phyloP scores from a whole-genome alignment of 2,797 vertebrate species.

The Tokudaia muenninki region DNA sequence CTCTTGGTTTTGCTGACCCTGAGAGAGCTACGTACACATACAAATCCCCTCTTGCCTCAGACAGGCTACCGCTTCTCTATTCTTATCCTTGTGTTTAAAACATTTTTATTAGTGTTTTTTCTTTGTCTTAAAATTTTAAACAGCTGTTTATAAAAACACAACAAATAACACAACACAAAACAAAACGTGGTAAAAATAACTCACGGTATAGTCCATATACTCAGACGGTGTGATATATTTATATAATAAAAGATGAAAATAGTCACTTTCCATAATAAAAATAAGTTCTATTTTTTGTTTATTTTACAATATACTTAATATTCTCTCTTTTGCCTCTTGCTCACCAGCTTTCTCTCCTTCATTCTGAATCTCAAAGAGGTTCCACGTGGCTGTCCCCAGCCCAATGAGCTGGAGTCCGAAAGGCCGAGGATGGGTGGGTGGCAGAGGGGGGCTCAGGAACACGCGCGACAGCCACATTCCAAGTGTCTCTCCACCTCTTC shows the following conservation, averaged over 20 bases:
- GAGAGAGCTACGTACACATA: slow-evolving; percentile 43
- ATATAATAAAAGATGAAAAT: slow-evolving; percentile 94
- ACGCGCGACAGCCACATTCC: slow-evolving; percentile 96
- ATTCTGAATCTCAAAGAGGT: slow-evolving; percentile 81
- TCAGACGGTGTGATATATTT: slow-evolving; percentile 91
- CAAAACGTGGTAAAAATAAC: slow-evolving; percentile 93
- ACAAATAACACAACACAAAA: slow-evolving; percentile 76
- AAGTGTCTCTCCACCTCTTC: slow-evolving; percentile 96
- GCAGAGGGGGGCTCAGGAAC: slow-evolving; percentile 89
- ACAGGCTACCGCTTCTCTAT: slow-evolving; percentile 86
- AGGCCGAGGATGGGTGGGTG: slow-evolving; percentile 77
- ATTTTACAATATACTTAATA: slow-evolving; percentile 99
- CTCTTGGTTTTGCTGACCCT: neutral
- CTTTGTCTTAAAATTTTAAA: slow-evolving; percentile 87
- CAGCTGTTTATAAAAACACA: slow-evolving; percentile 92
- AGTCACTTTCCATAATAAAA: slow-evolving; percentile 99
- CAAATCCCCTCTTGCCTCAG: slow-evolving; percentile 78
- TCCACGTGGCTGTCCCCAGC: slow-evolving; percentile 69
- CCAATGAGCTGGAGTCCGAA: slow-evolving; percentile 76
- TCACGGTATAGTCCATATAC: slow-evolving; percentile 96
- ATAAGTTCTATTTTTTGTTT: slow-evolving; percentile 99
- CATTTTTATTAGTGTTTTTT: slow-evolving; percentile 83
- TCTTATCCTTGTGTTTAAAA: slow-evolving; percentile 82
- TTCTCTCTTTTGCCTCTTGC: slow-evolving; percentile 92
- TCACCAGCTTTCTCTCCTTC: slow-evolving; percentile 92